Evolutionary conservation across 2,888 invertebrate genomes (phyloP).

Genomic region (Caenorhabditis sp.): DNA sequence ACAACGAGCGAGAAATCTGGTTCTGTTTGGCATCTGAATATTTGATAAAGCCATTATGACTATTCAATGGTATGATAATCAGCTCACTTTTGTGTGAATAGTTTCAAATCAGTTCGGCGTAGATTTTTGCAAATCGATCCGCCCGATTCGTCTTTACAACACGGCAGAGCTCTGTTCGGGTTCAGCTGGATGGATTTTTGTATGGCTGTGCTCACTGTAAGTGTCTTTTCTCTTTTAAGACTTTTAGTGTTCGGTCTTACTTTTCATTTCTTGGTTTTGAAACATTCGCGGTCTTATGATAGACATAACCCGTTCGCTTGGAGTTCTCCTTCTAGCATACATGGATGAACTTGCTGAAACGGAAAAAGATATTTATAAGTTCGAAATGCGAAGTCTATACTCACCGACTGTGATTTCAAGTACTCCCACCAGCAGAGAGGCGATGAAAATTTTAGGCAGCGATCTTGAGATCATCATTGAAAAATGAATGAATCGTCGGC

Average conservation of each 20-base stretch:
- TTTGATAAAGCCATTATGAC: not conserved
- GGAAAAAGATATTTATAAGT: not conserved
- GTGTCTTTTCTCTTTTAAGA: not conserved
- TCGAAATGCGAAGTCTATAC: not conserved
- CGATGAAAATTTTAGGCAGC: constrained; percentile 15
- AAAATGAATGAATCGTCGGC: constrained; percentile 22
- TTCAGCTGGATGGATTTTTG: constrained; percentile 49
- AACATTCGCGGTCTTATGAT: constrained; percentile 54
- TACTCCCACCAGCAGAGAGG: constrained; percentile 20
- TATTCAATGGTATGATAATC: not conserved
- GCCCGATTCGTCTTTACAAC: constrained; percentile 68
- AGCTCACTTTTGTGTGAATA: constrained; percentile 58
- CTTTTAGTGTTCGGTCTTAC: constrained; percentile 6
- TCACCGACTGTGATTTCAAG: constrained; percentile 30
- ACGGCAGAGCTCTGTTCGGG: constrained; percentile 60
- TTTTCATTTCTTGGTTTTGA: constrained; percentile 39
- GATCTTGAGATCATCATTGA: constrained; percentile 41
- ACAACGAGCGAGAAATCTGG: constrained; percentile 69
- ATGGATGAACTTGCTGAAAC: constrained; percentile 37
- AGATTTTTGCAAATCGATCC: constrained; percentile 67
- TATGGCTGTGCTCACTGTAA: constrained; percentile 21
- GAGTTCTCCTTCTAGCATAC: constrained; percentile 47
- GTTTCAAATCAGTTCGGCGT: constrained; percentile 57
- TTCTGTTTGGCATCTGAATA: constrained; percentile 60
- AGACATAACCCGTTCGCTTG: constrained; percentile 43